Evolutionary conservation across 2,113 vertebrate species (phyloP), one percentile per base, ranked within the genome.

Genomic region (Tretioscincus oriximinensis): DNA sequence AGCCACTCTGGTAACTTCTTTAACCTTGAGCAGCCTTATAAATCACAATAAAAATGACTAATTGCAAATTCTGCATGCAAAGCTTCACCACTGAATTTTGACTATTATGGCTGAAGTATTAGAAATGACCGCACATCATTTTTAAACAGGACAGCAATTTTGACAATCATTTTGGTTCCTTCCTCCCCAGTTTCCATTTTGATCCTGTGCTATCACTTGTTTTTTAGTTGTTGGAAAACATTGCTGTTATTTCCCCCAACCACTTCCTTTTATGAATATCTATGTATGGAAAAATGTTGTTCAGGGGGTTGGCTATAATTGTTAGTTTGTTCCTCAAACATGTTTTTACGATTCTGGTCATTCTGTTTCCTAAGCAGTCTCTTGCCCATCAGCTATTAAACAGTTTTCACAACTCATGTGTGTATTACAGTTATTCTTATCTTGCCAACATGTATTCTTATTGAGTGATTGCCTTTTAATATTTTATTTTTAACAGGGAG

Each of bases 391-490:
- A 68, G 2, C 24, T 45, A 51, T 28, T 31, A 1, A 18, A n/a
- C 26, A 65, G 51, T 1, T 51, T 35, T 31, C 24, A 22, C 16
- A 3, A 31, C 41, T n/a, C 20, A 1, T 26, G 1, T 10, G 4
- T 20, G 73, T 14, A 26, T 26, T 35, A 21, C 63, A 5, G 1
- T 16, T 0, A 0, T 51, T 51, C 14, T n/a, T 58, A 20, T 22
- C 49, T 10, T 9, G 1, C 16, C 4, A 63, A 9, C 61, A 24
- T 73, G 14, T 29, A 35, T 24, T 61, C 63, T 24, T 24, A 76
- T 49, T 45, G 12, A 26, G 0, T 6, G 2, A 3, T 45, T 28
- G 65, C 45, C 69, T 31, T 76, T 29, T 47, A 54, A 28, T 20
- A 1, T 66, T 60, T 21, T 2, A 54, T 21, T 66, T 54, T 61